Evolutionary conservation across 37 sponge, comb jelly and placozoan genomes (phyloP).

Genomic region (Petrosia ficiformis): DNA sequence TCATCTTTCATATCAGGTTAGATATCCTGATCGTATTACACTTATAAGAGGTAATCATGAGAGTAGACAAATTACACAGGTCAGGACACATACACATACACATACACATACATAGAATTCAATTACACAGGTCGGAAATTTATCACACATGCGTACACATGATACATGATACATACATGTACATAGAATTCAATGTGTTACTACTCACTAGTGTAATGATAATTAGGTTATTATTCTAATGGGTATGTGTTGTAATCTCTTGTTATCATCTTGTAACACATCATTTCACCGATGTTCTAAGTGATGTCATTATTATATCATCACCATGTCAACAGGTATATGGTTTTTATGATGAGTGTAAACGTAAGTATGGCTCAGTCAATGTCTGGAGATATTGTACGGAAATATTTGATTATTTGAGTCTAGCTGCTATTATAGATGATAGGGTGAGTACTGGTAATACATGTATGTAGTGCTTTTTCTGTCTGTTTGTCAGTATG

Average conservation of each 20-base stretch:
- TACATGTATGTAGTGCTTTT: neutral
- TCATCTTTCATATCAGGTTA: too few relatives aligned
- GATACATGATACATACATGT: too few relatives aligned
- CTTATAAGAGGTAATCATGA: slow-evolving; percentile 97
- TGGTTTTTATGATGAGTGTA: slow-evolving; percentile 99
- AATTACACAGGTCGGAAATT: too few relatives aligned
- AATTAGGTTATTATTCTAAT: too few relatives aligned
- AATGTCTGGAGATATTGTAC: slow-evolving; percentile 99
- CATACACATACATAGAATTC: too few relatives aligned
- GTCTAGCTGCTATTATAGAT: slow-evolving; percentile 96
- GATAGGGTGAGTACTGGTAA: slow-evolving; percentile 60
- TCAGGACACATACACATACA: neutral
- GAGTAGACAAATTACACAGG: slow-evolving; percentile 98
- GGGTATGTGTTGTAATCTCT: too few relatives aligned
- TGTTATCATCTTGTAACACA: neutral
- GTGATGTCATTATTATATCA: neutral
- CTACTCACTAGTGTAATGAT: too few relatives aligned
- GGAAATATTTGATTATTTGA: slow-evolving; percentile 99
- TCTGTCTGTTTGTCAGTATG: neutral
- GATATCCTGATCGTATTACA: slow-evolving; percentile 96
- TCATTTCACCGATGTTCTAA: slow-evolving; percentile 1
- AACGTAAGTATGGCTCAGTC: slow-evolving; percentile 96
- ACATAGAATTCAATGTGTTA: too few relatives aligned
- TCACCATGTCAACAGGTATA: slow-evolving; percentile 68
- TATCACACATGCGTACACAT: too few relatives aligned